Evolutionary conservation across 2,797 vertebrate genomes (phyloP).

Genomic region (Margarornis squamiger): DNA sequence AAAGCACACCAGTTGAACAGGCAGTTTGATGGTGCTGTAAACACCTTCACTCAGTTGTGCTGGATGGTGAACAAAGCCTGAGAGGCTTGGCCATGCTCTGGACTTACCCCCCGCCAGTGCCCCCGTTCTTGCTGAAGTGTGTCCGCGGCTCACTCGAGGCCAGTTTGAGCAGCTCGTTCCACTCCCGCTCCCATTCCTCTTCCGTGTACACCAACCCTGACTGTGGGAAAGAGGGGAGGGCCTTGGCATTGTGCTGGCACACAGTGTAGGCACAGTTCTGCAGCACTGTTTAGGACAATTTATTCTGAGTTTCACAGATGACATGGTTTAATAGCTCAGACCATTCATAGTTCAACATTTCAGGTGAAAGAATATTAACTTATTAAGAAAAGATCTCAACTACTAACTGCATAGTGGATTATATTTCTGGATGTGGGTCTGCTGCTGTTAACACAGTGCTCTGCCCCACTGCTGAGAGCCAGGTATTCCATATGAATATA

Average conservation of each 20-base stretch:
- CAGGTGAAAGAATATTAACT: background rate
- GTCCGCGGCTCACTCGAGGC: conserved; percentile 96
- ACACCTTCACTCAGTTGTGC: too few relatives aligned
- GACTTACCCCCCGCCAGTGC: conserved; percentile 90
- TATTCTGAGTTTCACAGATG: background rate
- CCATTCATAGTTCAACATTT: background rate
- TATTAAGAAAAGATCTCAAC: background rate
- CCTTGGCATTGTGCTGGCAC: background rate
- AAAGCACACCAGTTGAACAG: background rate
- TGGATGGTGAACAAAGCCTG: fast-evolving
- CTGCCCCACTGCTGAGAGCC: background rate
- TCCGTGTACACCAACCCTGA: conserved; percentile 97
- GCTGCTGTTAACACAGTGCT: background rate
- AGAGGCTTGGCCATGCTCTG: background rate
- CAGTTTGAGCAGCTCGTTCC: conserved; percentile 96
- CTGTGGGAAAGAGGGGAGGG: conserved; percentile 70
- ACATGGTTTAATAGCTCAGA: fast-evolving
- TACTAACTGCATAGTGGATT: background rate
- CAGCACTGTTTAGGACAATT: fast-evolving
- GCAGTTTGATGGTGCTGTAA: background rate
- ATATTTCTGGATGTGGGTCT: background rate
- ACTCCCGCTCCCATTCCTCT: conserved; percentile 97
- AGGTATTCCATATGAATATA: background rate
- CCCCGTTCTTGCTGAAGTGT: conserved; percentile 93
- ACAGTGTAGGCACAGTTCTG: background rate